These are phyloP conservation scores for Scaptomyza montana DNA, from an alignment of 1,140 invertebrate species.

Conservation along the genomic window DNA sequence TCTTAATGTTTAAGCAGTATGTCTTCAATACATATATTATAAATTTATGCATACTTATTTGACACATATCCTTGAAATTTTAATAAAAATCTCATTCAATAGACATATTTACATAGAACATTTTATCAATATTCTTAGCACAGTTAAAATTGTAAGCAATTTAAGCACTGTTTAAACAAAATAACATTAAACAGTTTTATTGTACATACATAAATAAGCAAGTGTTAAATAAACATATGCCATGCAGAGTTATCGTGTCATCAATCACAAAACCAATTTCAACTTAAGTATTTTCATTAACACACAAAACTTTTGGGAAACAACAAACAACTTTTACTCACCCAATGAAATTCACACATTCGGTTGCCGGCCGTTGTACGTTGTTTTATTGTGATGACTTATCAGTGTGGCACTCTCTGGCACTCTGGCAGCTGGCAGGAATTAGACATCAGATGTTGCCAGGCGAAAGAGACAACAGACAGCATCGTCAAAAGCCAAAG, in stretches of 20 bases:
- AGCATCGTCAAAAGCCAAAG: constrained; percentile 45
- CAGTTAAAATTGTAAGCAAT: background rate
- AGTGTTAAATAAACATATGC: background rate
- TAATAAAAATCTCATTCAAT: no score
- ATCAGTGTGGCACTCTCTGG: constrained; percentile 18
- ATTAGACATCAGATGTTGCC: background rate
- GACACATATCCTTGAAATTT: no score
- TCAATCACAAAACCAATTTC: constrained; percentile 11
- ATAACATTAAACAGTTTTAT: background rate
- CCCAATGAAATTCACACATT: constrained; percentile 54
- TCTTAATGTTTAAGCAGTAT: no score
- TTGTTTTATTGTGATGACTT: constrained; percentile 66
- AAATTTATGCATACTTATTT: no score
- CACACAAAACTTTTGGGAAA: constrained; percentile 30
- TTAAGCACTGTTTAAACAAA: background rate
- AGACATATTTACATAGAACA: background rate
- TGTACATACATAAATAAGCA: background rate
- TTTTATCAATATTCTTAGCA: no score
- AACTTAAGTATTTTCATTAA: constrained; percentile 22
- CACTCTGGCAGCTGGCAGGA: constrained; percentile 8
- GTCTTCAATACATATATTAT: no score
- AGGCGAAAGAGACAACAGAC: background rate
- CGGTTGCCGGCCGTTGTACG: constrained; percentile 27
- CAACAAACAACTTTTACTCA: constrained; percentile 58
- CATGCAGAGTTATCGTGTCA: constrained; percentile 2